Base-by-base conservation (phyloP, 2,888 invertebrate species). In the Malacosoma neustria region DNA sequence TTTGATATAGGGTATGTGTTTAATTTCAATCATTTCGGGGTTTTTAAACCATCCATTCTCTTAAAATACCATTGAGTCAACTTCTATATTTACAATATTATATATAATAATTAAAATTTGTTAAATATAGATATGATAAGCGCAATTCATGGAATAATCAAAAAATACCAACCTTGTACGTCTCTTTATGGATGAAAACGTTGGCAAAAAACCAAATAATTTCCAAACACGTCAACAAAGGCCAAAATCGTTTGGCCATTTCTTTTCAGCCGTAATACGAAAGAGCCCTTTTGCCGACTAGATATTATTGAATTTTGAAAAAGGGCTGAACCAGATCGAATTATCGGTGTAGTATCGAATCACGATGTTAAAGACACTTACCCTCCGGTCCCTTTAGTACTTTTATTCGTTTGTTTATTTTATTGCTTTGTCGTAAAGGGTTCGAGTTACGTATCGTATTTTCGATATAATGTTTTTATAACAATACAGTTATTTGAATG, bases 331-430 rank as follows among this genome's bases (percentile, higher is more conserved):
- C 38, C 45, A 43, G 46, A 61, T 54, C 58, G 54, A 57, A 61
- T 64, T 61, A 64, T 62, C 57, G 56, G 47, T 46, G 49, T 55
- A 60, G 56, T 56, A 53, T 56, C 54, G 60, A 62, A 56, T 61
- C 52, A 62, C 61, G 58, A 61, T 62, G 57, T 54, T 49, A 57
- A 54, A 51, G 56, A 56, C 54, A 56, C 53, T 62, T 22, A 9
- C 22, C 22, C 22, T 9, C 6, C 6, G 9, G 22, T 22, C 22
- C 22, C 22, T 22, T 22, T 22, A 22, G 22, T 5, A 9, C 22
- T 22, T 22, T 22, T 22, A 22, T 22, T 22, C 22, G 22, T 22
- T 22, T 22, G 22, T 22, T 22, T 22, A 22, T 22, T 22, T 22
- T 22, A 22, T 22, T 22, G 22, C 22, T 22, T 22, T 22, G 22